Evolutionary conservation across 2,888 invertebrate species (phyloP), one percentile per base, ranked within the genome.

Genomic region (Synergus laeviventris): DNA sequence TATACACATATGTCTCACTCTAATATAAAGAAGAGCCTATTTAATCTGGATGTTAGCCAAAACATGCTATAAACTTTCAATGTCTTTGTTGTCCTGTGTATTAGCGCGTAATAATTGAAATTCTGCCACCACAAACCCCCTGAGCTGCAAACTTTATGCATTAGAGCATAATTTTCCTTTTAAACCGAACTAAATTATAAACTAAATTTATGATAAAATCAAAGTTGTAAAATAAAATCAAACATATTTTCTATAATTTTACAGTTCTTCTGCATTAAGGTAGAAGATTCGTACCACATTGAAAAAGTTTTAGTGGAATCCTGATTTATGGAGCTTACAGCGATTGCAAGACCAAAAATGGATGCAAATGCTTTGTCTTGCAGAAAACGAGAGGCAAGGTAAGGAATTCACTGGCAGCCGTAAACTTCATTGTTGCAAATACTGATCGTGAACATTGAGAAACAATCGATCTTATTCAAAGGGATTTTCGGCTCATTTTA

Each of bases 281-380:
- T 1, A 56, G 21, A 2, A 2, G 2, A 12, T 45, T 21, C 45
- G 31, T 31, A 45, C 16, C 49, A 70, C 66, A 70, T 70, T 49
- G 66, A 70, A 31, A 49, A 70, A 70, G 66, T 70, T 70, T 70
- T 45, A 24, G 66, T 70, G 66, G 66, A 31, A 70, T 31, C 31
- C n/a, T 49, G 66, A 70, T 70, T 70, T n/a, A 70, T 70, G 49
- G 49, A 70, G 9, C 3, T 31, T n/a, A 8, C n/a, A 31, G 49
- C 66, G 12, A 70, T 14, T 66, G 16, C 24, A n/a, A 2, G 21
- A 64, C 38, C 16, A 66, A 16, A 31, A 16, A 9, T 16, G 24
- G 9, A 18, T 38, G 36, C 0, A 62, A 62, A 21, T 11, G 36
- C 36, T 61, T 61, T 61, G 61, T 36, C 36, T 61, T 61, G 16